Evolutionary conservation across 2,797 vertebrate genomes (phyloP).

Genomic region (Acanthornis magna): DNA sequence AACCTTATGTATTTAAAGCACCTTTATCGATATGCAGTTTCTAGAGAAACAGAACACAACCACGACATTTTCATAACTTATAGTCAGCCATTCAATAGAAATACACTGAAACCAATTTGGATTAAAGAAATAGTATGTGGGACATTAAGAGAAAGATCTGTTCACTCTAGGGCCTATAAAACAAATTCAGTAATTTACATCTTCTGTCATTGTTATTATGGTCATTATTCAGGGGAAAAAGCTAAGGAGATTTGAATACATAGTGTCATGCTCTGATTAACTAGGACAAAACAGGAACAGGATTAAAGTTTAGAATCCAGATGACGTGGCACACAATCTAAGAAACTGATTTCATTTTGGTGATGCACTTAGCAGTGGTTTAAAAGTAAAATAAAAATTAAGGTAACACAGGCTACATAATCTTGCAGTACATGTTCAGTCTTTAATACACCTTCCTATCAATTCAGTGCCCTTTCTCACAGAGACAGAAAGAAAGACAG

Average conservation of each 20-base stretch:
- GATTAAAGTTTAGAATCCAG: background rate
- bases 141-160: background rate
- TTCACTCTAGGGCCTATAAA: background rate
- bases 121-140: background rate
- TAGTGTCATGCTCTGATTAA: background rate
- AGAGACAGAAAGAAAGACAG: background rate
- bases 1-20: background rate
- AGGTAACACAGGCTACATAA: background rate
- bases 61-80: background rate
- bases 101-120: background rate
- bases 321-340: background rate
- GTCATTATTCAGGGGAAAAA: background rate
- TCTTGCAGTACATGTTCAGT: background rate
- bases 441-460: background rate
- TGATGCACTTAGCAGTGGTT: background rate
- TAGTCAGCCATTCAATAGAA: background rate
- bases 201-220: background rate
- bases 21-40: background rate
- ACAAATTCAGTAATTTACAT: background rate
- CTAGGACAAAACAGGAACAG: background rate
- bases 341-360: background rate
- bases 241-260: background rate
- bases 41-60: background rate
- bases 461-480: background rate
- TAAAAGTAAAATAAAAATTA: background rate